phyloP scores from a whole-genome alignment of 2,888 invertebrate genomes.

The Drosophila ustulata region DNA sequence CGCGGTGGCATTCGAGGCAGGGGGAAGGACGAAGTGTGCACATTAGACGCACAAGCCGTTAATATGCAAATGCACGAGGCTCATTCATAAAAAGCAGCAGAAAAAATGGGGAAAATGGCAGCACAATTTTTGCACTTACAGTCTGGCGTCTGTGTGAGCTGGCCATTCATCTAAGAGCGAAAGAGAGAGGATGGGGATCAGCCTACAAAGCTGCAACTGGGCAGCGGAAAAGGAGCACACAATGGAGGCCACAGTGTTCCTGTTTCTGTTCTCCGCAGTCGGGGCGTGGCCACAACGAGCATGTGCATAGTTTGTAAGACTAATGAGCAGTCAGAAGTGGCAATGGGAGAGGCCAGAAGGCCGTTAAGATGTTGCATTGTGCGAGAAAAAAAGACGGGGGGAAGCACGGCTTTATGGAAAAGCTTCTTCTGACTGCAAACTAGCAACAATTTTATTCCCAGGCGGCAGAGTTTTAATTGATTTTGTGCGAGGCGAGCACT shows the following conservation, averaged over 20 bases:
- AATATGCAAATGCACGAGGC: slow-evolving; percentile 74
- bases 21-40: slow-evolving; percentile 49
- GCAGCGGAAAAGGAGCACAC: slow-evolving; percentile 48
- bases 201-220: slow-evolving; percentile 39
- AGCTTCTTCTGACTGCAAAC: slow-evolving; percentile 1
- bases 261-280: slow-evolving; percentile 1
- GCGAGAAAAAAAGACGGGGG: slow-evolving; percentile 3
- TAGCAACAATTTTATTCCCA: slow-evolving; percentile 15
- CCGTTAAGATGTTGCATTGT: slow-evolving; percentile 41
- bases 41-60: slow-evolving; percentile 79
- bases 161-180: slow-evolving; percentile 41
- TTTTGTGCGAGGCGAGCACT: slow-evolving; percentile 13
- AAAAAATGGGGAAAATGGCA: slow-evolving; percentile 18
- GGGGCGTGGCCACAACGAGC: slow-evolving; percentile 30
- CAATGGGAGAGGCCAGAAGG: slow-evolving; percentile 7
- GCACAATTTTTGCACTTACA: slow-evolving; percentile 36
- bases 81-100: slow-evolving; percentile 59
- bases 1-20: background rate
- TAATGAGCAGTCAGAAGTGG: slow-evolving; percentile 62
- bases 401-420: background rate
- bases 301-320: slow-evolving; percentile 75
- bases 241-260: slow-evolving; percentile 25
- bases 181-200: slow-evolving; percentile 1
- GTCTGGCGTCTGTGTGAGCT: slow-evolving; percentile 47
- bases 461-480: slow-evolving; percentile 20